Evolutionary conservation across 2,888 invertebrate genomes (phyloP).

Genomic region (Eilema caniola): DNA sequence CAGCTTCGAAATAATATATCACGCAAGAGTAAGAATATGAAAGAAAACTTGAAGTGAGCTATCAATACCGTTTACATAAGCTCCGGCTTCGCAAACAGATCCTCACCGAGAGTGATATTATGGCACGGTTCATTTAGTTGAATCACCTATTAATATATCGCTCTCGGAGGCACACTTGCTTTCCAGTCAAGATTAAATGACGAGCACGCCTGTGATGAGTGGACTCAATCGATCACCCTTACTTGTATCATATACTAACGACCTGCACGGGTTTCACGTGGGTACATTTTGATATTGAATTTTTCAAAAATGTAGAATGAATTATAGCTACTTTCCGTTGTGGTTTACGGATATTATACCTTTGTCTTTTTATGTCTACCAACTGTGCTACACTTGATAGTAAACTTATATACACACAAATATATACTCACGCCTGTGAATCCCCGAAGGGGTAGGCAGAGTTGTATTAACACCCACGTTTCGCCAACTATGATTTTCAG

Average conservation of each 20-base stretch:
- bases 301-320: neutral
- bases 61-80: slow-evolving; percentile 68
- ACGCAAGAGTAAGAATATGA: slow-evolving; percentile 56
- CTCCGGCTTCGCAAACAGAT: slow-evolving; percentile 55
- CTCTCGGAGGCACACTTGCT: slow-evolving; percentile 48
- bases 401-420: too few species aligned
- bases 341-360: too few species aligned
- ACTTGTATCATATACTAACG: neutral
- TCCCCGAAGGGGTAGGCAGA: too few species aligned
- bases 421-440: too few species aligned
- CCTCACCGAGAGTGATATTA: slow-evolving; percentile 50
- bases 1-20: slow-evolving; percentile 46
- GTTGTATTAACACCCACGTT: too few species aligned
- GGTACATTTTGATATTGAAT: neutral
- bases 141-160: slow-evolving; percentile 56
- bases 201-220: neutral
- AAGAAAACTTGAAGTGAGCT: slow-evolving; percentile 67
- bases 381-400: too few species aligned
- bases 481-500: too few species aligned
- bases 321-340: too few species aligned
- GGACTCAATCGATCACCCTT: neutral
- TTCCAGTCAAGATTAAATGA: slow-evolving; percentile 41
- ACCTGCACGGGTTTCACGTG: neutral
- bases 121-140: slow-evolving; percentile 39
- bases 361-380: too few species aligned